phyloP scores from a whole-genome alignment of 2,113 vertebrate genomes.

The Lipophrys pholis region DNA sequence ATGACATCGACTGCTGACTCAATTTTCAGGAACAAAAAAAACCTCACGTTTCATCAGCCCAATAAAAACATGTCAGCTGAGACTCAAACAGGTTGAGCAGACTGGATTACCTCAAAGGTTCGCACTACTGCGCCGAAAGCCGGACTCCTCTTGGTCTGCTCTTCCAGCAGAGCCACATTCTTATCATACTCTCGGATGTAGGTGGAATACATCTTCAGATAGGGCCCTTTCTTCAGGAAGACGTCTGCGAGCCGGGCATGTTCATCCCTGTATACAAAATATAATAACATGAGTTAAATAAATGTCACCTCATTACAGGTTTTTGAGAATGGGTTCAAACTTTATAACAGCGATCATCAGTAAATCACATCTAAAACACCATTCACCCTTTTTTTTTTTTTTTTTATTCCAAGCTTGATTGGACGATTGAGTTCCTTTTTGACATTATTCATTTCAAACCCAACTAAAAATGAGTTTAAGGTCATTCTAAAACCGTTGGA shows the following conservation, averaged over 20 bases:
- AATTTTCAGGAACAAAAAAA: slow-evolving; percentile 2
- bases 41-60: not conserved
- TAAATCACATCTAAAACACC: no score
- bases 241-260: slow-evolving; percentile 92
- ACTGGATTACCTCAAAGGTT: slow-evolving; percentile 91
- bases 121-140: slow-evolving; percentile 89
- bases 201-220: slow-evolving; percentile 98
- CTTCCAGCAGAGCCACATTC: slow-evolving; percentile 93
- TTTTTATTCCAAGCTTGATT: no score
- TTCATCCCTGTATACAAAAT: slow-evolving; percentile 84
- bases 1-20: not conserved
- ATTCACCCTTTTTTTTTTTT: no score
- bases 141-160: slow-evolving; percentile 93
- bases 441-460: no score
- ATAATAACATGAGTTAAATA: slow-evolving; percentile 3
- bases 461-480: no score
- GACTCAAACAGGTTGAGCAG: slow-evolving; percentile 56
- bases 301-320: not conserved
- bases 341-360: not conserved
- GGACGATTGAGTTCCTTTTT: no score
- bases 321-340: no score
- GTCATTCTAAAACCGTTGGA: no score
- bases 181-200: slow-evolving; percentile 98
- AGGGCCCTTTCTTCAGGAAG: slow-evolving; percentile 96
- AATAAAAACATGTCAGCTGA: not conserved